A percentile compares a stretch with the other conserved stretches of the same genome.
These are phyloP conservation scores for Lacerta bilineata DNA, from an alignment of 2,797 vertebrate species.

Conservation along the genomic window DNA sequence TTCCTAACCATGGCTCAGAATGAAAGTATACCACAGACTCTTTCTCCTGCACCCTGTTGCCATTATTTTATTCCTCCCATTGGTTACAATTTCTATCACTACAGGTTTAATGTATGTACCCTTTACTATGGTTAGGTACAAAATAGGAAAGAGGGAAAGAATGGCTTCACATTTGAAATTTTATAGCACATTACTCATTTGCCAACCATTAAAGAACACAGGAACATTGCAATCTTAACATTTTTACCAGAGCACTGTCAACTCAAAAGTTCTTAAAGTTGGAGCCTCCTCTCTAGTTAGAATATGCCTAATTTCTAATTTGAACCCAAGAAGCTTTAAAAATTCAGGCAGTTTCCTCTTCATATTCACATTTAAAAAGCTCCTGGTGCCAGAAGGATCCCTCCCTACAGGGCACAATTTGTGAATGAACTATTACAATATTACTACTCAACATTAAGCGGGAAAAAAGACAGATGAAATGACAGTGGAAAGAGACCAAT, in stretches of 20 bases:
- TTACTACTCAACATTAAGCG: slow-evolving; percentile 23
- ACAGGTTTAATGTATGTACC: not conserved
- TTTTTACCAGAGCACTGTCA: not conserved
- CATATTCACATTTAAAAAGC: slow-evolving; percentile 2
- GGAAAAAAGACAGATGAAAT: not conserved
- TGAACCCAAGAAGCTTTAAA: not conserved
- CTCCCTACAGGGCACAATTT: slow-evolving; percentile 28
- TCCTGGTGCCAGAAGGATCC: slow-evolving; percentile 8
- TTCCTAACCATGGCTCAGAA: not conserved
- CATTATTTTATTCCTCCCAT: not conserved
- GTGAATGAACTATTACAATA: slow-evolving; percentile 41
- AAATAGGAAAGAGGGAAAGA: not conserved
- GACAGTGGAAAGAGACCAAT: slow-evolving; percentile 31
- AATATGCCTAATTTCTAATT: not conserved
- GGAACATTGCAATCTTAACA: not conserved
- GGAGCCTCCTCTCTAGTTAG: not conserved
- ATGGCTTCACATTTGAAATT: not conserved
- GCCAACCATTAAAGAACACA: not conserved
- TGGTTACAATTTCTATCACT: not conserved
- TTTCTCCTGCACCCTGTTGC: no score
- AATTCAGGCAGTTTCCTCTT: not conserved
- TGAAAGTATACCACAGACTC: not conserved
- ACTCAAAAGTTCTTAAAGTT: slow-evolving; percentile 3
- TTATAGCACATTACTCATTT: not conserved
- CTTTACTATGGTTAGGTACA: not conserved